Conservation (phyloP, 64 coral and sea anemone species). For the Pocillopora verrucosa region DNA sequence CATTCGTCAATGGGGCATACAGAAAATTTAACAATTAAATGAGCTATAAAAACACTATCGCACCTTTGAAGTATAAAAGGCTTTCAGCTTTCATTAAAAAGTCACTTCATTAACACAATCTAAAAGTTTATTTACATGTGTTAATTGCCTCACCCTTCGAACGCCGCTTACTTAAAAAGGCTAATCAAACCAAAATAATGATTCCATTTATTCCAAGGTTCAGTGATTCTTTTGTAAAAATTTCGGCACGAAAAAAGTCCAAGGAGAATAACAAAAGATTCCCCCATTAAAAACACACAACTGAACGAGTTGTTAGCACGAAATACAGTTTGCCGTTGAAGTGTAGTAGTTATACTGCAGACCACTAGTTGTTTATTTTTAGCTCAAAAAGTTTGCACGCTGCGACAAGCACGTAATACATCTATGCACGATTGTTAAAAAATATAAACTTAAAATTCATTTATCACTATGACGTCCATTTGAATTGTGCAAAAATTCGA, state of each 20-base stretch:
- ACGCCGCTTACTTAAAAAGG: background rate
- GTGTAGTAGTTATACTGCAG: background rate
- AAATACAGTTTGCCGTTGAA: background rate
- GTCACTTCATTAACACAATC: background rate
- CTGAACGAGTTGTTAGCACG: background rate
- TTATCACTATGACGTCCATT: no score
- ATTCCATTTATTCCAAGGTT: background rate
- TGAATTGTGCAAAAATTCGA: no score
- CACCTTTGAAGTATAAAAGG: no score
- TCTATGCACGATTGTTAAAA: background rate
- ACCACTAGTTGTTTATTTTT: background rate
- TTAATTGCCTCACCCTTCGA: background rate
- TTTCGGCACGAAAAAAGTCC: background rate
- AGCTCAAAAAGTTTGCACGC: background rate
- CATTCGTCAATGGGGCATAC: no score
- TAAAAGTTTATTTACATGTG: background rate
- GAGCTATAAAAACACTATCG: no score
- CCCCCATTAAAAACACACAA: background rate
- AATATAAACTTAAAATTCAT: no score
- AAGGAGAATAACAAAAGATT: background rate
- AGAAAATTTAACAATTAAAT: no score
- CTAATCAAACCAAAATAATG: background rate
- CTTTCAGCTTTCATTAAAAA: background rate
- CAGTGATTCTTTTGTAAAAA: background rate
- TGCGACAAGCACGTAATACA: background rate